Conservation (phyloP, 2,888 invertebrate genomes). For the Venusia cambrica region DNA sequence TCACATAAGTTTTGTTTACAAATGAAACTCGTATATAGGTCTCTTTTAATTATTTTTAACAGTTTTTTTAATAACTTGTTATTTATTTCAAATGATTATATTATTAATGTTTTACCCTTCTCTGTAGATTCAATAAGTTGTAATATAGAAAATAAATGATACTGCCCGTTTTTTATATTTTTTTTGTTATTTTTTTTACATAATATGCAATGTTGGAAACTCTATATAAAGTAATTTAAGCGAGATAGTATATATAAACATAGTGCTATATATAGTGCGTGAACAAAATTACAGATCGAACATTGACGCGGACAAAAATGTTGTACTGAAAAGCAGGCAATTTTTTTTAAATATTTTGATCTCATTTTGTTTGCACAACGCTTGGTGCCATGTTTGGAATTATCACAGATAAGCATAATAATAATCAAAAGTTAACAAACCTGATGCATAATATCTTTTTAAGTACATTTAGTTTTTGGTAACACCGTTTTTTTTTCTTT, state of each 20-base stretch:
- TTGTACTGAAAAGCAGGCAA: constrained; percentile 67
- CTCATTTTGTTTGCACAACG: constrained; percentile 63
- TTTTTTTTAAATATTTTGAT: constrained; percentile 67
- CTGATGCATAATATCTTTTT: constrained; percentile 64
- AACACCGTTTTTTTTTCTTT: constrained; percentile 14
- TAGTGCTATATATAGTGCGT: constrained; percentile 46
- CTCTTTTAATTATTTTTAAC: constrained; percentile 75
- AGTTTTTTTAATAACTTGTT: constrained; percentile 77
- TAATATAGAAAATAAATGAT: constrained; percentile 72
- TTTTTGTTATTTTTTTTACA: constrained; percentile 46
- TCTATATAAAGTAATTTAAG: constrained; percentile 39
- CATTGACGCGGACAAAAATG: constrained; percentile 53
- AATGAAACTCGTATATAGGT: constrained; percentile 58
- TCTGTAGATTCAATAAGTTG: constrained; percentile 72
- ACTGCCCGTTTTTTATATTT: constrained; percentile 71
- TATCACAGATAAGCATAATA: constrained; percentile 64
- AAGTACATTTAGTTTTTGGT: constrained; percentile 18
- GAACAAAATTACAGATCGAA: constrained; percentile 61
- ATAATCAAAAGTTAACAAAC: constrained; percentile 30
- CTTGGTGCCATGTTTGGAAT: constrained; percentile 66
- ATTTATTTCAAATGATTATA: constrained; percentile 81
- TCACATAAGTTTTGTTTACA: constrained; percentile 67
- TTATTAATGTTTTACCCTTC: constrained; percentile 72
- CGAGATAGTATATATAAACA: too few relatives aligned
- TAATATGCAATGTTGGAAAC: constrained; percentile 29